A percentile compares a stretch with the other conserved stretches of the same genome.
phyloP scores from a whole-genome alignment of 2,113 vertebrate species.

The Hemibagrus wyckioides region DNA sequence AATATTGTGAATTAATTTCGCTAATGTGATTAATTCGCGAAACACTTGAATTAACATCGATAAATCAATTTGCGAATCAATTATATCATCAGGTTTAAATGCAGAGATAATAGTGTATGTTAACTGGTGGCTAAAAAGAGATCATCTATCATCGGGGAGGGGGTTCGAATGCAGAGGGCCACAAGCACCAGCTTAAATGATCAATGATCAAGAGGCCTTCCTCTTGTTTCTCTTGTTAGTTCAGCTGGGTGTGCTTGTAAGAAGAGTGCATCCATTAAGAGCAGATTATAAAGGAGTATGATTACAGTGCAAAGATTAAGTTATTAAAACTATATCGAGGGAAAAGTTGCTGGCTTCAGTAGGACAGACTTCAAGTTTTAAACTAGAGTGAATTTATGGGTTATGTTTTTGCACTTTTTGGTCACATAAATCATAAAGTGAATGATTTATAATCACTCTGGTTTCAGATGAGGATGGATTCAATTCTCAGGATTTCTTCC shows the following conservation, averaged over 20 bases:
- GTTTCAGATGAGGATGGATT: too few species aligned
- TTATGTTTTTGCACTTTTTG: too few species aligned
- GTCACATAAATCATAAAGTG: too few species aligned
- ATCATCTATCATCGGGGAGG: constrained; percentile 70
- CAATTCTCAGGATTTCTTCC: too few species aligned
- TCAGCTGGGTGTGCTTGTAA: constrained; percentile 29
- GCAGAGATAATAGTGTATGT: constrained; percentile 73
- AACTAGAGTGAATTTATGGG: too few species aligned
- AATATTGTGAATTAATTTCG: constrained; percentile 77
- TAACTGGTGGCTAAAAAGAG: constrained; percentile 65
- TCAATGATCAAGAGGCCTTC: constrained; percentile 66
- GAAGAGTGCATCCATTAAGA: neutral
- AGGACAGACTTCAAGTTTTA: too few species aligned
- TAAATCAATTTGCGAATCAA: constrained; percentile 83
- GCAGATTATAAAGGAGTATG: neutral
- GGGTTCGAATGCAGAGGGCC: constrained; percentile 61
- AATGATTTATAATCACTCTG: too few species aligned
- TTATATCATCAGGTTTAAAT: constrained; percentile 77
- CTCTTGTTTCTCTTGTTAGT: constrained; percentile 62
- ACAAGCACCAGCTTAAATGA: constrained; percentile 67
- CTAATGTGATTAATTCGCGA: constrained; percentile 74
- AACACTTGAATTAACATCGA: constrained; percentile 81
- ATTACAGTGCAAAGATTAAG: too few species aligned
- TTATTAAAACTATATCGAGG: too few species aligned
- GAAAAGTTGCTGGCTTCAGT: too few species aligned